These are phyloP conservation scores for Oryzias celebensis DNA, from an alignment of 2,113 vertebrate species.

Conservation along the genomic window DNA sequence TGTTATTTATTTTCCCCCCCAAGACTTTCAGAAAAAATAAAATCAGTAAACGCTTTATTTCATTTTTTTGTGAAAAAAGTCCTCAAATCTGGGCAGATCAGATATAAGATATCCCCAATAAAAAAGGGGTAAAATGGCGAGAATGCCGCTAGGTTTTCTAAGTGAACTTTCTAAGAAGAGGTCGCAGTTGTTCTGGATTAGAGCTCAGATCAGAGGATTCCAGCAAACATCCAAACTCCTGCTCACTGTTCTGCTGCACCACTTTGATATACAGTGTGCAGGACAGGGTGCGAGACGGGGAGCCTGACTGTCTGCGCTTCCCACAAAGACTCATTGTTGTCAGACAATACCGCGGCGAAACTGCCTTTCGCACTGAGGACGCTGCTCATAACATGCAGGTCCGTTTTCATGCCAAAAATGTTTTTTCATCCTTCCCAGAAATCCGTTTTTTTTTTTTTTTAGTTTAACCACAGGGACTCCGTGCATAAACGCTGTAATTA, in stretches of 20 bases:
- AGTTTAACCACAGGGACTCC: slow-evolving; percentile 17
- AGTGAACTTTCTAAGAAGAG: too few species aligned
- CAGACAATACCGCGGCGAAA: slow-evolving; percentile 63
- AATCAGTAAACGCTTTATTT: too few species aligned
- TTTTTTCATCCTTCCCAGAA: slow-evolving; percentile 37
- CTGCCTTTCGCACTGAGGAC: slow-evolving; percentile 46
- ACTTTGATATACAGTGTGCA: slow-evolving; percentile 67
- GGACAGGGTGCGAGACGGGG: slow-evolving; percentile 68
- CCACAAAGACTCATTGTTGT: slow-evolving; percentile 71
- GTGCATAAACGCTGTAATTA: slow-evolving; percentile 15
- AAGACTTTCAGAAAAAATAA: too few species aligned
- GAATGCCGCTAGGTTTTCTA: too few species aligned
- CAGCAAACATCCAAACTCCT: slow-evolving; percentile 38
- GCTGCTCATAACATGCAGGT: slow-evolving; percentile 12
- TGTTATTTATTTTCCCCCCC: too few species aligned
- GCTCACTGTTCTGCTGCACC: slow-evolving; percentile 56
- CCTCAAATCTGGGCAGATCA: too few species aligned
- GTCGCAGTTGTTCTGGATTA: too few species aligned
- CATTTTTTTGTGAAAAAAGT: too few species aligned
- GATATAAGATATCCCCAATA: too few species aligned
- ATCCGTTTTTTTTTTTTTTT: slow-evolving; percentile 35
- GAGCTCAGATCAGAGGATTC: too few species aligned
- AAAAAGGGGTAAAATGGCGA: too few species aligned
- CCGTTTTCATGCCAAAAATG: slow-evolving; percentile 37
- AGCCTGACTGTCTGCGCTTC: slow-evolving; percentile 69